Percentiles rank a stretch among this genome's conserved stretches.
phyloP scores from a whole-genome alignment of 2,888 invertebrate genomes.

The Dichetophora obliterata region DNA sequence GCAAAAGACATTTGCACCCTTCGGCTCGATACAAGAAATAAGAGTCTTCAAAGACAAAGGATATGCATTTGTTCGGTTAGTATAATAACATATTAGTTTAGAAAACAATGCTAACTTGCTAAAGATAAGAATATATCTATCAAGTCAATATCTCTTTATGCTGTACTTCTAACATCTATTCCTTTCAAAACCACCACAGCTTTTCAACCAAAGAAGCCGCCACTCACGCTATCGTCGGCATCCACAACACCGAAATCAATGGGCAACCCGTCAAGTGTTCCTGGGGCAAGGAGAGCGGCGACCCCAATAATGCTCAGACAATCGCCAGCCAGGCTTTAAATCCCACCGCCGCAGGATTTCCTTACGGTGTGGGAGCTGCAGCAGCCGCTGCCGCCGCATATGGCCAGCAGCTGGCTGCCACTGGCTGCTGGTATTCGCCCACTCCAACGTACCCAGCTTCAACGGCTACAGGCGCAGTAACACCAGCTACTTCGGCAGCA shows the following conservation, averaged over 20 bases:
- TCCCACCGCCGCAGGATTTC: constrained; percentile 69
- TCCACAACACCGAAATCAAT: constrained; percentile 96
- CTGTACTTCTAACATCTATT: background rate
- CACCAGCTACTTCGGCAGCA: constrained; percentile 78
- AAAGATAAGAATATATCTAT: background rate
- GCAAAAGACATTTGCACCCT: constrained; percentile 95
- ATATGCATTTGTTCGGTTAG: constrained; percentile 94
- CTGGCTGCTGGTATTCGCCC: constrained; percentile 93
- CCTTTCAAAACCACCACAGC: constrained; percentile 71
- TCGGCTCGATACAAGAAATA: constrained; percentile 97
- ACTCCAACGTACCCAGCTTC: constrained; percentile 76
- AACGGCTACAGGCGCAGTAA: constrained; percentile 73
- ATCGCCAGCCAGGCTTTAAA: constrained; percentile 74
- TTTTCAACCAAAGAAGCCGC: constrained; percentile 99
- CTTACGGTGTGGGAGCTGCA: constrained; percentile 73
- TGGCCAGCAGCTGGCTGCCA: constrained; percentile 81
- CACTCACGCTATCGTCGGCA: constrained; percentile 96
- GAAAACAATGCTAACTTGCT: no score
- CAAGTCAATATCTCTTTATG: no score
- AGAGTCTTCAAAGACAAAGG: constrained; percentile 99
- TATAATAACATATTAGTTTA: no score
- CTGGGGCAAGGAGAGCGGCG: constrained; percentile 98
- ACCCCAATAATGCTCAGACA: constrained; percentile 86
- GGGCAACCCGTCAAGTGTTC: constrained; percentile 98
- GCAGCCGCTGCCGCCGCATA: constrained; percentile 75